Percentiles rank a stretch among this genome's conserved stretches.
Conservation (phyloP, 2,888 invertebrate genomes). For the Galeopsomyia nigrocyanea region DNA sequence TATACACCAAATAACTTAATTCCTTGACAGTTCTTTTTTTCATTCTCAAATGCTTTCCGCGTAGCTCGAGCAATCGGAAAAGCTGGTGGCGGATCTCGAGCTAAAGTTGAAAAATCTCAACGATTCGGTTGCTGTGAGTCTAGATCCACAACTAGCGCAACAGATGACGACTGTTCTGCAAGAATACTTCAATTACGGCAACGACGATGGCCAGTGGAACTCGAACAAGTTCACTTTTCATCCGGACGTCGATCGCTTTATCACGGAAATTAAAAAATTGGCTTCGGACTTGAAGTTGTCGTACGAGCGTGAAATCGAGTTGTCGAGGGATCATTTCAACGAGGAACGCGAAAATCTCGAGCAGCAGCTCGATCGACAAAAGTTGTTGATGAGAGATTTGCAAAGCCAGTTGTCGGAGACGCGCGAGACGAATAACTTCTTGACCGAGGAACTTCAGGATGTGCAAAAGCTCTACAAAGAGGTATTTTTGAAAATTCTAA, state of each 20-base stretch:
- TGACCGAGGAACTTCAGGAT: conserved; percentile 53
- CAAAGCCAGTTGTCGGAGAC: conserved; percentile 51
- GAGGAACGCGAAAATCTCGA: conserved; percentile 53
- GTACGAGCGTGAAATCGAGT: conserved; percentile 48
- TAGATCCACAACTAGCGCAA: conserved; percentile 24
- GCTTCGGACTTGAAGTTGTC: conserved; percentile 39
- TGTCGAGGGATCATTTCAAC: conserved; percentile 51
- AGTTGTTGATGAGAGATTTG: conserved; percentile 43
- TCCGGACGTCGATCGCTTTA: conserved; percentile 36
- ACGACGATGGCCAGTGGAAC: conserved; percentile 44
- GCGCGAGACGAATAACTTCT: conserved; percentile 51
- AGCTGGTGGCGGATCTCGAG: conserved; percentile 39
- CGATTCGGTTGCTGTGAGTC: not conserved
- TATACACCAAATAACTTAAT: too few relatives aligned
- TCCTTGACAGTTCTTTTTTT: too few relatives aligned
- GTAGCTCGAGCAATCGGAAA: conserved; percentile 43
- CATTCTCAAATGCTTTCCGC: too few relatives aligned
- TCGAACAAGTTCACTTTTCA: conserved; percentile 29
- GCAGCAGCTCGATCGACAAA: conserved; percentile 49
- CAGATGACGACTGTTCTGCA: conserved; percentile 40
- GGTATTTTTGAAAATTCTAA: conserved; percentile 41
- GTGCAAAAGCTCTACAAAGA: conserved; percentile 56
- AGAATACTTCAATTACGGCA: conserved; percentile 45
- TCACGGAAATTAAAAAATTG: conserved; percentile 37
- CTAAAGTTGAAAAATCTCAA: conserved; percentile 33